Conservation (phyloP, 2,797 vertebrate genomes). For the Oreochromis mossambicus region DNA sequence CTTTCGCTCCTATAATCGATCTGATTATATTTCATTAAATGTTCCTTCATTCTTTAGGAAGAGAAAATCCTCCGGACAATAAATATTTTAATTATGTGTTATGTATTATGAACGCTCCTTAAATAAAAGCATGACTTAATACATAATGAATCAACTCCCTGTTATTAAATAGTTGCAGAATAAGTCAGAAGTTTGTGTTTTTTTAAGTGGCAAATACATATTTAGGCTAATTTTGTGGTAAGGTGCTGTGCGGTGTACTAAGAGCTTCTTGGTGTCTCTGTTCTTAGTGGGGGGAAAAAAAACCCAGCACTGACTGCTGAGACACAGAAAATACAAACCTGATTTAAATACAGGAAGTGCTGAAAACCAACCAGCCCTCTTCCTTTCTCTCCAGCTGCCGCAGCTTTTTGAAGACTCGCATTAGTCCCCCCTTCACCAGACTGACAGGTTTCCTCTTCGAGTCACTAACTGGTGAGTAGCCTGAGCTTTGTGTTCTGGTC, state of each 20-base stretch:
- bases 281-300: accelerated
- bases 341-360: slow-evolving; percentile 48
- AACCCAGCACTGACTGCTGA: not conserved
- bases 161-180: not conserved
- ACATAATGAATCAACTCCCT: not conserved
- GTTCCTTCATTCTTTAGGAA: not conserved
- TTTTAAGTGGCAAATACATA: not conserved
- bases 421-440: not conserved
- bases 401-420: not conserved
- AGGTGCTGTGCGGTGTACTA: not conserved
- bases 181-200: not conserved
- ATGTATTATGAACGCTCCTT: not conserved
- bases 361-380: slow-evolving; percentile 5
- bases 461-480: slow-evolving; percentile 3
- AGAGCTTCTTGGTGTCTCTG: not conserved
- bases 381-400: slow-evolving; percentile 5
- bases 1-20: not conserved
- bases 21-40: not conserved
- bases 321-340: not conserved
- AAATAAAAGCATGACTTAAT: not conserved
- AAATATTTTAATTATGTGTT: not conserved
- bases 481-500: not conserved
- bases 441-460: not conserved
- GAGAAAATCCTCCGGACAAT: not conserved
- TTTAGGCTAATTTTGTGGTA: not conserved